phyloP scores from a whole-genome alignment of 2,113 vertebrate genomes.

The Myotis brandtii region DNA sequence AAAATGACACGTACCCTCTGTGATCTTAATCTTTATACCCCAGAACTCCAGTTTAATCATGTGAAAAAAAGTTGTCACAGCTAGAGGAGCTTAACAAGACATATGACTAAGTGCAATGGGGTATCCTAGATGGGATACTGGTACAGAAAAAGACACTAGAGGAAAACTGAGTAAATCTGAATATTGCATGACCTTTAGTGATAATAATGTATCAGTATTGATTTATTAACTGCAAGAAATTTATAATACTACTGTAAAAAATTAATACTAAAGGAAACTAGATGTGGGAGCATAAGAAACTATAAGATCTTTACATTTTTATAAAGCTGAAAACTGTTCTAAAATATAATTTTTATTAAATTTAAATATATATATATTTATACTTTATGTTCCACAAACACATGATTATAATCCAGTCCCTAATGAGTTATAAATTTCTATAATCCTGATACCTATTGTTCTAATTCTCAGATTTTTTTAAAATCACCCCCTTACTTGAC shows the following conservation, averaged over 20 bases:
- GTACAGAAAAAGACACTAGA: not conserved
- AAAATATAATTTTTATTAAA: not conserved
- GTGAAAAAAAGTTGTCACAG: not conserved
- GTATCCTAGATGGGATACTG: not conserved
- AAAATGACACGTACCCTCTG: not conserved
- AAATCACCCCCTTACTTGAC: not conserved
- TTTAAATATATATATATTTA: not conserved
- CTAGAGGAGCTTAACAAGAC: not conserved
- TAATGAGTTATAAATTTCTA: not conserved
- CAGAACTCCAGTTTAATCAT: not conserved
- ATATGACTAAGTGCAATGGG: not conserved
- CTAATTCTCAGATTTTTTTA: not conserved
- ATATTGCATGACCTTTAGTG: not conserved
- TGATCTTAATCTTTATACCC: not conserved
- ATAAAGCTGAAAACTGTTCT: not conserved
- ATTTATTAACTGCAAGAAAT: not conserved
- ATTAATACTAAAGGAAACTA: not conserved
- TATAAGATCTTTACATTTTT: not conserved
- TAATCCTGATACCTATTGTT: not conserved
- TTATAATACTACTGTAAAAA: not conserved
- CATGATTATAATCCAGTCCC: not conserved
- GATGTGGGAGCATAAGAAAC: not conserved
- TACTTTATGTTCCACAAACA: not conserved
- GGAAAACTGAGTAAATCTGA: not conserved
- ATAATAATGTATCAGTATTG: not conserved